Percentiles rank a stretch among this genome's conserved stretches.
phyloP scores from a whole-genome alignment of 2,113 vertebrate genomes.

The Nestor notabilis region DNA sequence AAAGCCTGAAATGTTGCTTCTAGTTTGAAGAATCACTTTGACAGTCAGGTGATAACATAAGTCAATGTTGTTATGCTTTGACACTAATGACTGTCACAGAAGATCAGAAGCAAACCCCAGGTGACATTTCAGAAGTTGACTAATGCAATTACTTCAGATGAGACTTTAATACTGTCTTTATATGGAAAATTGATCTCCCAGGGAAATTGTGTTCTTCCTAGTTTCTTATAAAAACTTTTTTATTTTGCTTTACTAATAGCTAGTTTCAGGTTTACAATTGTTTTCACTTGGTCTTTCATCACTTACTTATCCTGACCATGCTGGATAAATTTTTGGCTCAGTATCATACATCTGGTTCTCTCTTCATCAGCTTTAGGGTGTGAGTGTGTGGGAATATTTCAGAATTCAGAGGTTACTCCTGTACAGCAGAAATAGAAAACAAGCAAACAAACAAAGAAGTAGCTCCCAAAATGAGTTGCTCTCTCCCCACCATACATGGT shows the following conservation, averaged over 20 bases:
- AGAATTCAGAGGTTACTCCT: background rate
- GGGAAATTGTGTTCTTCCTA: background rate
- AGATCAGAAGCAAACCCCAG: background rate
- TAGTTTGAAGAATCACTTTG: background rate
- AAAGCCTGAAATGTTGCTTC: background rate
- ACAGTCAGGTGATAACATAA: background rate
- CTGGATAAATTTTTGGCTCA: slow-evolving; percentile 19
- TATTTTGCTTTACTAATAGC: background rate
- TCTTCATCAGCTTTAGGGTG: slow-evolving; percentile 25
- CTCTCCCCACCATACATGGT: background rate
- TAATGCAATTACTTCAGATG: background rate
- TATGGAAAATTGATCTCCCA: background rate
- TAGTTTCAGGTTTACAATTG: background rate
- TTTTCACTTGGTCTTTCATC: background rate
- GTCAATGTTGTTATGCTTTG: background rate
- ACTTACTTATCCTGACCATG: background rate
- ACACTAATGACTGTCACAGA: background rate
- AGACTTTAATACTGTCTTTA: background rate
- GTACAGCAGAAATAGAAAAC: slow-evolving; percentile 41
- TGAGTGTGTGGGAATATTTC: slow-evolving; percentile 35
- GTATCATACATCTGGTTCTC: slow-evolving; percentile 49
- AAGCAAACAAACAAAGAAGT: slow-evolving; percentile 15
- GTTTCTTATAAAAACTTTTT: background rate
- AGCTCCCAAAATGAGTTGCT: background rate
- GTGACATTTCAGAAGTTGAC: background rate